These are phyloP conservation scores for Amblyornis subalaris DNA, from an alignment of 2,113 vertebrate genomes.

Conservation along the genomic window DNA sequence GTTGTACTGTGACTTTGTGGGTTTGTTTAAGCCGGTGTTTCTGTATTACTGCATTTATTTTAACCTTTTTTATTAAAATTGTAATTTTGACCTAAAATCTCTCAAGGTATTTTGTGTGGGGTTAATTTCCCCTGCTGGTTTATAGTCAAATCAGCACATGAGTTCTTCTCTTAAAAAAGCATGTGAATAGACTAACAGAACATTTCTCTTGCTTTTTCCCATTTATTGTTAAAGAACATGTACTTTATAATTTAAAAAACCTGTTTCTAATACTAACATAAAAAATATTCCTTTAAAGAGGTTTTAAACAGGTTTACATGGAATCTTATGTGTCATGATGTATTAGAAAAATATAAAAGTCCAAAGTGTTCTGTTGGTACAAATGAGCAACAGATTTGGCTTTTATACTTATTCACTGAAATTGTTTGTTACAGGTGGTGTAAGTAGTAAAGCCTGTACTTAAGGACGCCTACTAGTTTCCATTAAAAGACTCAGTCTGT, in stretches of 20 bases:
- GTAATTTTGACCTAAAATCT: too few relatives aligned
- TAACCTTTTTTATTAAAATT: too few relatives aligned
- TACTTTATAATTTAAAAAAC: neutral
- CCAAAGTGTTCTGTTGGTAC: neutral
- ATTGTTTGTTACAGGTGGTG: neutral
- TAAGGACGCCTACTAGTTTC: neutral
- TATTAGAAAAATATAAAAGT: neutral
- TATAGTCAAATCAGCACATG: too few relatives aligned
- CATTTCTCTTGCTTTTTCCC: neutral
- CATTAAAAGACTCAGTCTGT: neutral
- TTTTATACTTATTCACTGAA: neutral
- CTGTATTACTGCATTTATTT: too few relatives aligned
- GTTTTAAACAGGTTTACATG: neutral
- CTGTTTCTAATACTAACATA: neutral
- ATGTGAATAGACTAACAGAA: neutral
- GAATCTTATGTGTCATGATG: neutral
- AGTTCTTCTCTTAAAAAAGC: neutral
- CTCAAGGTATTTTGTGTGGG: too few relatives aligned
- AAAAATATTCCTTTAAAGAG: neutral
- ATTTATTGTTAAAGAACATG: neutral
- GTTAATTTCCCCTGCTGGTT: too few relatives aligned
- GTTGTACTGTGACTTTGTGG: too few relatives aligned
- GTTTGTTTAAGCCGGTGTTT: too few relatives aligned
- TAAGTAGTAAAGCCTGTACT: neutral
- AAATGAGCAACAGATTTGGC: neutral